Evolutionary conservation across 2,797 vertebrate species (phyloP).

Genomic region (Bufotes viridis): DNA sequence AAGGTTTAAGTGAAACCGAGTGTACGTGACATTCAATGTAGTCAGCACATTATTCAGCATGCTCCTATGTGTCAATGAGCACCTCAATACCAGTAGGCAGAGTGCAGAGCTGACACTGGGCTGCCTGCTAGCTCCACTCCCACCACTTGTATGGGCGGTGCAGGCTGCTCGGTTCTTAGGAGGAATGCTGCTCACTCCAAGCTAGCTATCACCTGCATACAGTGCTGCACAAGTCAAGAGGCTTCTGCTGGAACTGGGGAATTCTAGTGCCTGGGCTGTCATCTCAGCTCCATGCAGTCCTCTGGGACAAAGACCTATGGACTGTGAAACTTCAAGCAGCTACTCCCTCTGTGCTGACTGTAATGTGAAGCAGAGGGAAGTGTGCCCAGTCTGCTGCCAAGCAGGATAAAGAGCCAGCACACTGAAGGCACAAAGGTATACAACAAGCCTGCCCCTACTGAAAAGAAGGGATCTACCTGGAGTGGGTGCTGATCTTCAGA

Average conservation of each 20-base stretch:
- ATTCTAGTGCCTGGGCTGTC: neutral
- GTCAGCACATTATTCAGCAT: neutral
- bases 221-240: neutral
- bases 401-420: constrained; percentile 33
- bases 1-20: neutral
- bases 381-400: constrained; percentile 30
- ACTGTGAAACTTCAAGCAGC: constrained; percentile 37
- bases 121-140: constrained; percentile 13
- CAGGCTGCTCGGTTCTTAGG: neutral
- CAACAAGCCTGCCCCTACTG: neutral
- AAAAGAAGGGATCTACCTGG: neutral
- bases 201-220: neutral
- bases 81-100: neutral
- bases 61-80: neutral
- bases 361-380: constrained; percentile 16
- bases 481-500: neutral
- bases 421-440: neutral
- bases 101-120: neutral
- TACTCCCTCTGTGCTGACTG: constrained; percentile 3
- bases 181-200: neutral
- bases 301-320: neutral
- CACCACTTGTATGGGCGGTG: constrained; percentile 6
- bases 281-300: neutral
- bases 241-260: neutral
- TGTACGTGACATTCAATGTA: neutral